Base-by-base conservation (phyloP, 2,113 vertebrate species). In the Pseudorectes ferrugineus region DNA sequence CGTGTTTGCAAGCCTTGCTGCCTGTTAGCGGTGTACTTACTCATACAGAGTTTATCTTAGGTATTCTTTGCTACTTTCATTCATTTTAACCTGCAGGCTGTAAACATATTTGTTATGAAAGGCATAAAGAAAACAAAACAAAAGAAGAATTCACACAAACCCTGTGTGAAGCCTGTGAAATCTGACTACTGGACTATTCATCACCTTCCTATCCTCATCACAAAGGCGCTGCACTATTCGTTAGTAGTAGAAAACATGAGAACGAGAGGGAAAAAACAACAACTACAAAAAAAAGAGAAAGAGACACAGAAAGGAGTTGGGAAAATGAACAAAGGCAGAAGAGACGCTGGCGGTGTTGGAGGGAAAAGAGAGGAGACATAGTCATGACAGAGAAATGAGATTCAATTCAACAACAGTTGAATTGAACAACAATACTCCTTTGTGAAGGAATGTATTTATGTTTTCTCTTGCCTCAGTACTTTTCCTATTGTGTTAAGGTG, bases 21-120 rank as follows among this genome's bases (percentile, higher is more conserved):
- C 49, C 49, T 76, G n/a, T 80, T 83, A 75, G 54, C 6, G 2
- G 14, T 83, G 57, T n/a, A 83, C 40, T 91, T 89, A 95, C 33
- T 88, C 58, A 85, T 38, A 87, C 21, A 82, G 77, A 76, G 51
- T 88, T 91, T 92, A 68, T 90, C 90, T 92, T 63, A 73, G 2
- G 33, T 59, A 71, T 83, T 86, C 80, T 79, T 94, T 88, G 82
- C 72, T 86, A 31, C 43, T 71, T 93, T 86, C 57, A 88, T 81
- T 93, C 67, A 85, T 92, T 93, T 94, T 92, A 92, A 86, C 78
- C 88, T 80, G 40, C 59, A 88, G 78, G 75, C 78, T 92, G 85
- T 90, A 96, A 96, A 92, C 72, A 92, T 48, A 94, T 97, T 88
- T 79, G 16, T 96, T 96, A 92, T 84, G 72, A 88, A 89, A 94